Conservation (phyloP, 2,113 vertebrate species). For the Etheostoma spectabile region DNA sequence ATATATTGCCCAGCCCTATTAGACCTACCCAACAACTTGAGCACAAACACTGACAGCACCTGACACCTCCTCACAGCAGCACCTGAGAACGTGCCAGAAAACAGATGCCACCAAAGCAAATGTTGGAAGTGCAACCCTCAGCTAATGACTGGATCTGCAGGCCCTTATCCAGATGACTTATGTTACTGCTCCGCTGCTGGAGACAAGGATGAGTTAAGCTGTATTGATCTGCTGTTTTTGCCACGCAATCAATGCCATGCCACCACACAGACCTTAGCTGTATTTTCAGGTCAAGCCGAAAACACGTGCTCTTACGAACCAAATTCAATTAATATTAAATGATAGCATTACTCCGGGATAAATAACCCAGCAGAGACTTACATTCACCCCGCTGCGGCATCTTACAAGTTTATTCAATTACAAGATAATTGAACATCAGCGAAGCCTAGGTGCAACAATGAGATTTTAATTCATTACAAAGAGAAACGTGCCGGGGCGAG, state of each 20-base stretch:
- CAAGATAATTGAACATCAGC: conserved; percentile 42
- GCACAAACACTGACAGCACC: conserved; percentile 49
- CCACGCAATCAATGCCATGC: conserved; percentile 60
- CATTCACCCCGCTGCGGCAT: background rate
- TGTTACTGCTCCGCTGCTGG: conserved; percentile 54
- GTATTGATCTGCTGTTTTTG: conserved; percentile 69
- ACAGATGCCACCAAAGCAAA: conserved; percentile 79
- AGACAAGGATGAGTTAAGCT: conserved; percentile 64
- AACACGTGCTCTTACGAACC: conserved; percentile 19
- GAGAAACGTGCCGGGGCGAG: conserved; percentile 21
- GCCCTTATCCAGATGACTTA: conserved; percentile 74
- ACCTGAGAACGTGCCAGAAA: conserved; percentile 49
- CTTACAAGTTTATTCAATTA: conserved; percentile 38
- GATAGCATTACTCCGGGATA: conserved; percentile 6
- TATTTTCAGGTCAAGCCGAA: conserved; percentile 55
- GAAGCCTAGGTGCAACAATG: conserved; percentile 21
- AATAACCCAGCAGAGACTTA: conserved; percentile 22
- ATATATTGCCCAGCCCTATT: background rate
- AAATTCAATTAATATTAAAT: conserved; percentile 47
- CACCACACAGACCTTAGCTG: conserved; percentile 29
- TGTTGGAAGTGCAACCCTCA: conserved; percentile 63
- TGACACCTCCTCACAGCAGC: conserved; percentile 60
- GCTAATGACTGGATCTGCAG: conserved; percentile 64
- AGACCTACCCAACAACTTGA: conserved; percentile 36
- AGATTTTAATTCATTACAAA: conserved; percentile 42